Evolutionary conservation across 2,888 invertebrate species (phyloP).

Genomic region (Cantharis rustica): DNA sequence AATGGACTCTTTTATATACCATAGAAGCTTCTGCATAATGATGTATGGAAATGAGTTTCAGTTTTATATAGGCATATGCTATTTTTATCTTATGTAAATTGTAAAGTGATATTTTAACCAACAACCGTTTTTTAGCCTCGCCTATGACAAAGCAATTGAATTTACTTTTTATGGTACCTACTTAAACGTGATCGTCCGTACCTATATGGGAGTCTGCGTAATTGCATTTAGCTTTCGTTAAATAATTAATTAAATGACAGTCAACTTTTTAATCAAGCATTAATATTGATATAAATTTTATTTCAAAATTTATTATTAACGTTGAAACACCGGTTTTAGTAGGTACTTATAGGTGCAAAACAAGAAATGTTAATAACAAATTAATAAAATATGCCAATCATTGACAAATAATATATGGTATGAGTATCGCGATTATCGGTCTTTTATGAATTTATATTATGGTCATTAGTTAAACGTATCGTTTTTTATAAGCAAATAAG

Average conservation of each 20-base stretch:
- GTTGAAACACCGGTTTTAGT: neutral
- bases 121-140: slow-evolving; percentile 4
- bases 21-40: slow-evolving; percentile 36
- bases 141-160: slow-evolving; percentile 10
- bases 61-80: slow-evolving; percentile 26
- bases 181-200: neutral
- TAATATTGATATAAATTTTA: neutral
- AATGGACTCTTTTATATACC: slow-evolving; percentile 54
- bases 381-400: neutral
- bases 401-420: neutral
- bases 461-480: neutral
- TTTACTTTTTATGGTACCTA: neutral
- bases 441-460: neutral
- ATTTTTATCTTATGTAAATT: slow-evolving; percentile 27
- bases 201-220: neutral
- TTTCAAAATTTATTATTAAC: neutral
- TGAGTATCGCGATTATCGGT: neutral
- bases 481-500: neutral
- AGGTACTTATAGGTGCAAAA: neutral
- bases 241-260: neutral
- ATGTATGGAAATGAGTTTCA: slow-evolving; percentile 42
- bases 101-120: slow-evolving; percentile 26
- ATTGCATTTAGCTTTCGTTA: neutral
- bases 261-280: neutral
- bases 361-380: neutral